These are phyloP conservation scores for Cephonodes hylas DNA, from an alignment of 2,888 invertebrate species.

Conservation along the genomic window DNA sequence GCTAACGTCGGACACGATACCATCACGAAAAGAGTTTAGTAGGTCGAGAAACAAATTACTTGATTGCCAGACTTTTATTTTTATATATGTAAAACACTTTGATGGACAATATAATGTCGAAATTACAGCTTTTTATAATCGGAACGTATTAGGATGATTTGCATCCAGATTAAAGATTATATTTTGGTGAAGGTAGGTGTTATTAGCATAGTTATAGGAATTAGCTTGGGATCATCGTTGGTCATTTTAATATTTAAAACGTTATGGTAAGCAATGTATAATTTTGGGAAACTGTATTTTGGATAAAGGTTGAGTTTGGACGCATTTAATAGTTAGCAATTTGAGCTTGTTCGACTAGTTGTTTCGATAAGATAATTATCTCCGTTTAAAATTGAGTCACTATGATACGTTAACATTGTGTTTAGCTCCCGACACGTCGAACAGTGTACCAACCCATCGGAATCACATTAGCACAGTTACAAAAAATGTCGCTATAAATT, in stretches of 20 bases:
- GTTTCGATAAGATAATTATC: constrained; percentile 33
- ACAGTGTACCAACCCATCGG: neutral
- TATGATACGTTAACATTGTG: constrained; percentile 19
- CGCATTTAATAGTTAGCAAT: constrained; percentile 44
- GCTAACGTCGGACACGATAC: constrained; percentile 60
- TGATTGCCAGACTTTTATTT: constrained; percentile 76
- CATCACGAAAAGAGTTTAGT: constrained; percentile 72
- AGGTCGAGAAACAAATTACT: constrained; percentile 77
- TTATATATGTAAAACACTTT: constrained; percentile 78
- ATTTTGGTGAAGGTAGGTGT: constrained; percentile 76
- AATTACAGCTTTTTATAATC: constrained; percentile 79
- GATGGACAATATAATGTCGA: constrained; percentile 80
- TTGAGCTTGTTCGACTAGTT: constrained; percentile 42
- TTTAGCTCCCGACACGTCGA: neutral
- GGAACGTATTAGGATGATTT: constrained; percentile 79
- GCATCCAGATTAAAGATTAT: constrained; percentile 81
- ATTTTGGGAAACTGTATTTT: constrained; percentile 58
- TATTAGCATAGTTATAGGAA: constrained; percentile 79
- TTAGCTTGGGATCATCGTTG: constrained; percentile 70
- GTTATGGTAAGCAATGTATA: constrained; percentile 61
- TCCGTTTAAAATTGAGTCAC: constrained; percentile 23
- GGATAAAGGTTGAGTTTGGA: constrained; percentile 51
- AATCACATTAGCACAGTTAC: neutral
- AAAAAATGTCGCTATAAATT: neutral
- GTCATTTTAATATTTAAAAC: constrained; percentile 74